Percentiles rank a stretch among this genome's conserved stretches.
These are phyloP conservation scores for Epinephelus coioides DNA, from an alignment of 2,797 vertebrate genomes.

Conservation along the genomic window DNA sequence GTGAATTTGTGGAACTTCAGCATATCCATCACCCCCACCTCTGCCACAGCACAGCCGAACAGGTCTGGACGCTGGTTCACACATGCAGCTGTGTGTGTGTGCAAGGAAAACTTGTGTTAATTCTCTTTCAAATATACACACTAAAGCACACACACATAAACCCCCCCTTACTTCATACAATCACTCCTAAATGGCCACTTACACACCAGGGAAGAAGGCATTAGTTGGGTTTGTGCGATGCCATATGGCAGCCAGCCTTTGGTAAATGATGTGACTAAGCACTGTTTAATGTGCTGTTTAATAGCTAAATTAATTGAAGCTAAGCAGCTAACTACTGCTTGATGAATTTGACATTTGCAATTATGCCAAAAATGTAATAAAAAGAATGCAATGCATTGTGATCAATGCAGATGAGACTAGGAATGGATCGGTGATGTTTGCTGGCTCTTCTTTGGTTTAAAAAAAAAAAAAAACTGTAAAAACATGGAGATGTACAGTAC, in stretches of 20 bases:
- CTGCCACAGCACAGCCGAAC: conserved; percentile 84
- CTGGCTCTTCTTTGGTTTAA: background rate
- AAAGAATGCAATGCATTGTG: conserved; percentile 7
- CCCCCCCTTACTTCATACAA: conserved; percentile 15
- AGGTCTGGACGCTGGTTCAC: conserved; percentile 87
- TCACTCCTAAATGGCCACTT: conserved; percentile 40
- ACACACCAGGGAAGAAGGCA: conserved; percentile 41
- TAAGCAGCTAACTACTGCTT: conserved; percentile 55
- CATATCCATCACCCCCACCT: conserved; percentile 89
- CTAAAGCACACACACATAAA: background rate
- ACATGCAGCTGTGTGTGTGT: conserved; percentile 75
- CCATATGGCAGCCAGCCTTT: conserved; percentile 63
- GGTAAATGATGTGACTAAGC: conserved; percentile 55
- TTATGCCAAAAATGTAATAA: conserved; percentile 35
- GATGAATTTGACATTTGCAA: conserved; percentile 61
- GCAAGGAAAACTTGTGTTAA: background rate
- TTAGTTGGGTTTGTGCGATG: conserved; percentile 41
- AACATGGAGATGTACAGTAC: background rate
- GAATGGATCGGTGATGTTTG: background rate
- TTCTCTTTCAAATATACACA: background rate
- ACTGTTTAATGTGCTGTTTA: conserved; percentile 70
- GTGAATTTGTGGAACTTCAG: conserved; percentile 88
- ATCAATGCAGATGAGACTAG: conserved; percentile 5
- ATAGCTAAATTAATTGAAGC: conserved; percentile 63
- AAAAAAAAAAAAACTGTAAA: background rate